Evolutionary conservation across 2,113 vertebrate species (phyloP), one percentile per base, ranked within the genome.

Genomic region (Pipa parva): DNA sequence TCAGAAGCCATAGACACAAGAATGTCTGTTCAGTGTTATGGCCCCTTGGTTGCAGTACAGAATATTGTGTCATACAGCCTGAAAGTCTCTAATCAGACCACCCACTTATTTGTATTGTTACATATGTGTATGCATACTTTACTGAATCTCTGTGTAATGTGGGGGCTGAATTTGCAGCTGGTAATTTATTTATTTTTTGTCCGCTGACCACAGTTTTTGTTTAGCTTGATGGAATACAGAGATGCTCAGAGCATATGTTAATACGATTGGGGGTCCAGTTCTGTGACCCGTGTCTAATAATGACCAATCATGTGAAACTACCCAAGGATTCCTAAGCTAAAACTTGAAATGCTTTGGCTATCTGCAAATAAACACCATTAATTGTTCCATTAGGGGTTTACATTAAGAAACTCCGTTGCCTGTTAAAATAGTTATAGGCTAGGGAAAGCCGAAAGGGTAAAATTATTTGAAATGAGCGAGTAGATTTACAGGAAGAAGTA

Each of bases 231-330:
- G 59, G 76, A 76, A 76, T 74, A 58, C 66, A 71, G 64, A 77
- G 71, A 66, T 7, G 17, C 72, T 74, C 28, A n/a, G 60, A 80
- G 52, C 37, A 0, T 76, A 75, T 77, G 77, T 76, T 82, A 76
- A 78, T 80, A 29, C 42, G 58, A 55, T 74, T 65, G 56, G n/a
- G 51, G 58, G 65, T 74, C 68, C 71, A 75, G 74, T 21, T 80
- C 80, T 74, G 64, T 83, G 80, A 87, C 78, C 84, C 75, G 73
- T 82, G 66, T 71, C 77, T 78, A 84, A 83, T 79, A 76, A 73
- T 65, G 75, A 48, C 67, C 74, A 82, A 75, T 81, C 77, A 75
- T 63, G 48, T 49, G 69, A 76, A 79, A 52, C 79, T 79, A 72
- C 66, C n/a, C 12, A 2, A 64, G 73, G 71, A 79, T 75, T 81